phyloP scores from a whole-genome alignment of 2,888 invertebrate genomes.

The Epinotia nisella region DNA sequence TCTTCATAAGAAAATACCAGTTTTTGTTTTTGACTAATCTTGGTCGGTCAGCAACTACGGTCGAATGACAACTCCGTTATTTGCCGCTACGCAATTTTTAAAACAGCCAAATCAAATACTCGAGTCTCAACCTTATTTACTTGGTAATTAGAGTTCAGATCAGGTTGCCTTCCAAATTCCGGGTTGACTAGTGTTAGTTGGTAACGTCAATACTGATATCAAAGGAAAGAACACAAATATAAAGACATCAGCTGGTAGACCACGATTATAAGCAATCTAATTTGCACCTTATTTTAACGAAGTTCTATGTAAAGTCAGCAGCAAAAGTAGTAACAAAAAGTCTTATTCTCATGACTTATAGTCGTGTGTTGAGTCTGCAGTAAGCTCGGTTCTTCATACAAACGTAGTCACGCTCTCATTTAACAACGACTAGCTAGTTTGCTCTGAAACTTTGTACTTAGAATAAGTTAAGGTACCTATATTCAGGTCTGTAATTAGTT shows the following conservation, averaged over 20 bases:
- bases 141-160: constrained; percentile 8
- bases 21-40: constrained; percentile 22
- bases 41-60: constrained; percentile 15
- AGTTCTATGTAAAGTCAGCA: neutral
- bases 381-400: too few relatives aligned
- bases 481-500: too few relatives aligned
- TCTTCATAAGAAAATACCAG: neutral
- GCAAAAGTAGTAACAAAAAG: neutral
- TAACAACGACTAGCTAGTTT: too few relatives aligned
- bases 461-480: too few relatives aligned
- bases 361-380: too few relatives aligned
- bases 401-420: too few relatives aligned
- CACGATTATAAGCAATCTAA: constrained; percentile 1
- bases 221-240: neutral
- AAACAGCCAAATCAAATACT: neutral
- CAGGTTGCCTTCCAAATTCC: neutral
- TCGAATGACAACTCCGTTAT: neutral
- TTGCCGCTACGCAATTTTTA: constrained; percentile 3
- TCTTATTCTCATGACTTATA: too few relatives aligned
- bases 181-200: constrained; percentile 14
- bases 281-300: constrained; percentile 17
- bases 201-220: constrained; percentile 12
- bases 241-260: constrained; percentile 19
- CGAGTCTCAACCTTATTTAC: constrained; percentile 3
- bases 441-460: too few relatives aligned